phyloP scores from a whole-genome alignment of 2,113 vertebrate species.

The Xiphias gladius region DNA sequence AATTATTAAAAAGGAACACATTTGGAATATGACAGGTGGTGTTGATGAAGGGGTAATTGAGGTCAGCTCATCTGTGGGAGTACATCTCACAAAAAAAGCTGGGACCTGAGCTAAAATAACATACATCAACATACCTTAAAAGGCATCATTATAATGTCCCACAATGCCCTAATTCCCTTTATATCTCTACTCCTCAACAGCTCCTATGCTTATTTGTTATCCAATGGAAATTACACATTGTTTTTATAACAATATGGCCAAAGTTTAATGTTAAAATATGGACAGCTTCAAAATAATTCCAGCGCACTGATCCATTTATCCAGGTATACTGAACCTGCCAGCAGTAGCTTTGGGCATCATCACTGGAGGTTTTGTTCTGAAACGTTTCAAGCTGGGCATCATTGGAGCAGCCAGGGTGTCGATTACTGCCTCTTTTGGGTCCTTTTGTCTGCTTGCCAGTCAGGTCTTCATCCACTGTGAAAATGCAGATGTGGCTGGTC shows the following conservation, averaged over 20 bases:
- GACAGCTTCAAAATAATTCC: background rate
- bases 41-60: too few relatives aligned
- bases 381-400: conserved; percentile 88
- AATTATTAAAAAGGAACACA: too few relatives aligned
- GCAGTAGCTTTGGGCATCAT: conserved; percentile 95
- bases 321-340: conserved; percentile 93
- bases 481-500: conserved; percentile 89
- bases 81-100: too few relatives aligned
- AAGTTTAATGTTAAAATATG: background rate
- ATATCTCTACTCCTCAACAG: background rate
- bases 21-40: too few relatives aligned
- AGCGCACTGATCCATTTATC: background rate
- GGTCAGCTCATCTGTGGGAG: too few relatives aligned
- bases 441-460: conserved; percentile 85
- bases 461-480: conserved; percentile 89
- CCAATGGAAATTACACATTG: background rate
- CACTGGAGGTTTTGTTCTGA: conserved; percentile 91
- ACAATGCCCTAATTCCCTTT: background rate
- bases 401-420: conserved; percentile 88
- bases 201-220: background rate
- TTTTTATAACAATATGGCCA: background rate
- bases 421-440: conserved; percentile 78
- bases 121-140: background rate
- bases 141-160: background rate
- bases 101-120: background rate